These are phyloP conservation scores for Willowsia nigromaculata DNA, from an alignment of 2,888 invertebrate species.

Conservation along the genomic window DNA sequence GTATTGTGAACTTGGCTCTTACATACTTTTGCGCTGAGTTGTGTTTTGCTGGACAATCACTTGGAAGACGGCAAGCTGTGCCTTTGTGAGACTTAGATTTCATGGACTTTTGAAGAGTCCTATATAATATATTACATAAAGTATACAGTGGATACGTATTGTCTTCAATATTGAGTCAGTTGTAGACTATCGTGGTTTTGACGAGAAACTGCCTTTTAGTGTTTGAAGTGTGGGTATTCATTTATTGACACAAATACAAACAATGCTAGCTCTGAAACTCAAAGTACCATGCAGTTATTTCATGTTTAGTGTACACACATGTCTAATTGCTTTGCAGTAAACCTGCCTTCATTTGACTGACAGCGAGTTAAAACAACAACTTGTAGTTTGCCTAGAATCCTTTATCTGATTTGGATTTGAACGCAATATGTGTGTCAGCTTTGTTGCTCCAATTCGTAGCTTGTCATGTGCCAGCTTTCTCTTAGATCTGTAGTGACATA, in stretches of 20 bases:
- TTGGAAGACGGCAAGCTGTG: not conserved
- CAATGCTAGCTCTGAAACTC: not conserved
- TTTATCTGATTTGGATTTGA: no score
- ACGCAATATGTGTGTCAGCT: no score
- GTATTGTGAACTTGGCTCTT: not conserved
- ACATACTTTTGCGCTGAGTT: not conserved
- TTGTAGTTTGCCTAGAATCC: no score
- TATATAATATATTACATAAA: not conserved
- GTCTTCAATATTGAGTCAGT: slow-evolving; percentile 10
- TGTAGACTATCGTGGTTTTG: no score
- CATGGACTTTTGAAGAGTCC: not conserved
- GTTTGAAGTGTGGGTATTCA: no score
- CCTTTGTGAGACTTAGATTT: not conserved
- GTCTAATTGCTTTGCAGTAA: not conserved
- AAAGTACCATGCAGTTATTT: no score
- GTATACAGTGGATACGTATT: not conserved
- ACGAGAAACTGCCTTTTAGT: no score
- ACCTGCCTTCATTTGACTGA: not conserved
- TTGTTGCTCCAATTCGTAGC: no score
- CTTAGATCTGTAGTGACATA: no score
- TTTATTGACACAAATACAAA: slow-evolving; percentile 50
- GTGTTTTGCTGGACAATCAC: not conserved
- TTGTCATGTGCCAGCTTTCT: no score
- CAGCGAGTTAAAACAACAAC: not conserved
- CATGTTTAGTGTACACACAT: not conserved